A percentile compares a stretch with the other conserved stretches of the same genome.
phyloP scores from a whole-genome alignment of 2,113 vertebrate genomes.

The Brienomyrus longianalis region DNA sequence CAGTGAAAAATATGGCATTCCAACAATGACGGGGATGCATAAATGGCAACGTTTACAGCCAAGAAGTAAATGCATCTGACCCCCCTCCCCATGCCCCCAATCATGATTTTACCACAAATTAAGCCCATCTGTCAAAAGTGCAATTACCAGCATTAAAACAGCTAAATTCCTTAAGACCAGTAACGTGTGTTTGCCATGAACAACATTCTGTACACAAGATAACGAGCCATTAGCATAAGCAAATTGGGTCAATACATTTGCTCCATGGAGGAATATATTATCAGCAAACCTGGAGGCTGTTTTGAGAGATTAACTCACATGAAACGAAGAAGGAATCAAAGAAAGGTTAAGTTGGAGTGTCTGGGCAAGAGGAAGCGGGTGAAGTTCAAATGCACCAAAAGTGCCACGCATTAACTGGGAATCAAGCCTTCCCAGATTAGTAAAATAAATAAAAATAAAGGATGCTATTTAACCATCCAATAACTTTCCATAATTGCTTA shows the following conservation, averaged over 20 bases:
- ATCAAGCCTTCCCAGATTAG: background rate
- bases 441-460: background rate
- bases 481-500: background rate
- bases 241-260: slow-evolving; percentile 59
- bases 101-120: slow-evolving; percentile 25
- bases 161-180: slow-evolving; percentile 60
- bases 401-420: background rate
- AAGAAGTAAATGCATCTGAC: background rate
- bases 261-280: slow-evolving; percentile 54
- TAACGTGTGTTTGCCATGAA: slow-evolving; percentile 55
- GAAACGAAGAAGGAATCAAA: slow-evolving; percentile 58
- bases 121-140: slow-evolving; percentile 48
- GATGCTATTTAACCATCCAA: background rate
- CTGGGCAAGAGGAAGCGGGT: slow-evolving; percentile 54
- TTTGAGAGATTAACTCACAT: slow-evolving; percentile 43
- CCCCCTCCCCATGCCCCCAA: background rate
- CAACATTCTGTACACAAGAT: slow-evolving; percentile 63
- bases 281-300: slow-evolving; percentile 51
- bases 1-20: background rate
- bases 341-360: slow-evolving; percentile 56
- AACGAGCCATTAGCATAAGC: slow-evolving; percentile 62
- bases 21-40: background rate
- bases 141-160: slow-evolving; percentile 58
- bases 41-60: background rate
- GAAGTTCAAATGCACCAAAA: background rate